These are phyloP conservation scores for Agonopterix alstromeriana DNA, from an alignment of 2,888 invertebrate genomes.

Conservation along the genomic window DNA sequence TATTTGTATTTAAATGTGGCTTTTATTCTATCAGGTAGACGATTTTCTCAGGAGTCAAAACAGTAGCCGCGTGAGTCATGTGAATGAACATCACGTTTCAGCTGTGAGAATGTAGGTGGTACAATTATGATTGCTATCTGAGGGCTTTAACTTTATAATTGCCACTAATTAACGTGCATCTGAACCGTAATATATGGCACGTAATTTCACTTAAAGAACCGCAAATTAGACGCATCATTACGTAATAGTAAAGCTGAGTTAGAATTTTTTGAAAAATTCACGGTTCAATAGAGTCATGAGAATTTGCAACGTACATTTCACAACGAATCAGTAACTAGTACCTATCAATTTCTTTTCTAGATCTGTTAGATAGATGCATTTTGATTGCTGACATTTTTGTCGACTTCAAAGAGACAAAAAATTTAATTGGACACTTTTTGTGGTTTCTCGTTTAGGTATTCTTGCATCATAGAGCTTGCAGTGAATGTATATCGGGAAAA, in stretches of 20 bases:
- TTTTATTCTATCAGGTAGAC: not conserved
- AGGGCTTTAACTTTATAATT: constrained; percentile 46
- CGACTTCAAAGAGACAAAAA: too few relatives aligned
- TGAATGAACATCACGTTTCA: constrained; percentile 15
- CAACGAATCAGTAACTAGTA: too few relatives aligned
- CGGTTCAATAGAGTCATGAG: constrained; percentile 23
- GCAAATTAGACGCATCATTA: constrained; percentile 30
- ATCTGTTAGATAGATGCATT: too few relatives aligned
- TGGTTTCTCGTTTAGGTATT: not conserved
- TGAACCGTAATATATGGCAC: constrained; percentile 29
- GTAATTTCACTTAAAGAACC: constrained; percentile 25
- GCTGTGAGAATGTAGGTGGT: constrained; percentile 28
- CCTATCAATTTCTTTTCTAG: too few relatives aligned
- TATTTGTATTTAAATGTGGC: not conserved
- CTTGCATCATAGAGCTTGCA: not conserved
- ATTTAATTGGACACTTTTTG: not conserved
- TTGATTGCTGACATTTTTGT: too few relatives aligned
- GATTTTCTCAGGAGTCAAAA: constrained; percentile 2
- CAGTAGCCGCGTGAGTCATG: constrained; percentile 21
- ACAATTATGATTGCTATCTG: constrained; percentile 45
- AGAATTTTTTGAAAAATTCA: constrained; percentile 18
- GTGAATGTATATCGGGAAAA: constrained; percentile 8
- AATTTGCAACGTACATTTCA: constrained; percentile 9
- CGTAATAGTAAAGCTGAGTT: constrained; percentile 23
- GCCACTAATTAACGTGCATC: constrained; percentile 37